Percentiles rank a stretch among this genome's conserved stretches.
Evolutionary conservation across 2,888 invertebrate species (phyloP).

Genomic region (Alloscopus bannaensis): DNA sequence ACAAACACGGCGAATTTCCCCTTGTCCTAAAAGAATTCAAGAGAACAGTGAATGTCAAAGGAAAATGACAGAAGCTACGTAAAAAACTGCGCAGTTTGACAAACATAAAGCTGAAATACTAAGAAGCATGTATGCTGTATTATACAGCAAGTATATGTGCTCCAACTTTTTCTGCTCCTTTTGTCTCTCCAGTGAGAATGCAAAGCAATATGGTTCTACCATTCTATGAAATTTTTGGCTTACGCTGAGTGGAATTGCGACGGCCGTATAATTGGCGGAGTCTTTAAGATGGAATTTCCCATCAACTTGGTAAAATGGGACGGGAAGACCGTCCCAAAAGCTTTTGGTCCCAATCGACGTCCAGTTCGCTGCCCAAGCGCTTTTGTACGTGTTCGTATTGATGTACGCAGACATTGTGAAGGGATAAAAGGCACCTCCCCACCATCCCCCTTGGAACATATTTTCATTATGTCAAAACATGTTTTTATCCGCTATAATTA

Average conservation of each 20-base stretch:
- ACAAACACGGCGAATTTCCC: slow-evolving; percentile 64
- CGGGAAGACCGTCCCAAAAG: slow-evolving; percentile 64
- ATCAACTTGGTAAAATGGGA: slow-evolving; percentile 60
- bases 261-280: slow-evolving; percentile 59
- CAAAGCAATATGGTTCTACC: not conserved
- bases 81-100: not conserved
- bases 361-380: slow-evolving; percentile 59
- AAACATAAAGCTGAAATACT: too few species aligned
- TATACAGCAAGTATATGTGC: too few species aligned
- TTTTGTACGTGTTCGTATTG: slow-evolving; percentile 64
- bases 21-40: slow-evolving; percentile 53
- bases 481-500: not conserved
- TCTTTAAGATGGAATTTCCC: slow-evolving; percentile 56
- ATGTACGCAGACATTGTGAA: slow-evolving; percentile 67
- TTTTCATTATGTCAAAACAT: not conserved
- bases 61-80: too few species aligned
- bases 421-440: slow-evolving; percentile 67
- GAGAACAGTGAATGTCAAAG: too few species aligned
- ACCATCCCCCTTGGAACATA: slow-evolving; percentile 62
- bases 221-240: slow-evolving; percentile 5
- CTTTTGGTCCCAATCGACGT: slow-evolving; percentile 50
- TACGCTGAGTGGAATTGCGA: slow-evolving; percentile 61
- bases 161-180: too few species aligned
- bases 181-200: too few species aligned
- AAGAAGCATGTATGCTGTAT: not conserved